Conservation (phyloP, 2,888 invertebrate genomes). For the Synanthedon myopaeformis region DNA sequence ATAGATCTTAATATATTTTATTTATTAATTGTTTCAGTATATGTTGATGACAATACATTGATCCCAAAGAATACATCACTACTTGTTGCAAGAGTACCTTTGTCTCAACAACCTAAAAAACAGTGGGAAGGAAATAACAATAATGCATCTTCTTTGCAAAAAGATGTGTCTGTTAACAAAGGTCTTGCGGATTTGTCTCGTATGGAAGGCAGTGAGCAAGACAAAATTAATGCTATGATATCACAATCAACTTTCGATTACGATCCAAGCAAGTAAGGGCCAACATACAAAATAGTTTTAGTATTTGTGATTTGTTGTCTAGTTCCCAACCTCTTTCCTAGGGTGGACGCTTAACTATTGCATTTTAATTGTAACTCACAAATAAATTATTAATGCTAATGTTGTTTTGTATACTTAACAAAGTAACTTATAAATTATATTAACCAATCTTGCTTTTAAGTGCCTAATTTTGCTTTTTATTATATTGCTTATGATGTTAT, state of each 20-base stretch:
- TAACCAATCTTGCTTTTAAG: too few species aligned
- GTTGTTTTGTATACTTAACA: too few species aligned
- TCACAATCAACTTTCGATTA: constrained; percentile 96
- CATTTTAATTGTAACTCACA: too few species aligned
- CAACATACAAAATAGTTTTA: too few species aligned
- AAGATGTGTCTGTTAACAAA: constrained; percentile 67
- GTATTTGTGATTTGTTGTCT: too few species aligned
- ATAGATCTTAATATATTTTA: background rate
- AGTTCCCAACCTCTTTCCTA: too few species aligned
- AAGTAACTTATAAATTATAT: too few species aligned
- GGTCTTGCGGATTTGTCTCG: constrained; percentile 86
- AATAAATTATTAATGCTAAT: too few species aligned
- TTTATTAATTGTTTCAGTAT: constrained; percentile 73
- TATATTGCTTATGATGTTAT: too few species aligned
- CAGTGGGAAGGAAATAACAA: constrained; percentile 75
- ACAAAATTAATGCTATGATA: constrained; percentile 98
- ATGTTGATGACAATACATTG: constrained; percentile 88
- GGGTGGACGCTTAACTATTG: too few species aligned
- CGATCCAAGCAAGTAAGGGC: constrained; percentile 92
- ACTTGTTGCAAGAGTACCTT: constrained; percentile 92
- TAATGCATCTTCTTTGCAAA: constrained; percentile 51
- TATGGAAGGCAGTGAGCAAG: constrained; percentile 95
- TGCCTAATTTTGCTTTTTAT: too few species aligned
- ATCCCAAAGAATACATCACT: constrained; percentile 98
- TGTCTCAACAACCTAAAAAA: constrained; percentile 82